Percentiles rank a stretch among this genome's conserved stretches.
Conservation (phyloP, 1,140 invertebrate genomes). For the Leptinotarsa undecemlineata region DNA sequence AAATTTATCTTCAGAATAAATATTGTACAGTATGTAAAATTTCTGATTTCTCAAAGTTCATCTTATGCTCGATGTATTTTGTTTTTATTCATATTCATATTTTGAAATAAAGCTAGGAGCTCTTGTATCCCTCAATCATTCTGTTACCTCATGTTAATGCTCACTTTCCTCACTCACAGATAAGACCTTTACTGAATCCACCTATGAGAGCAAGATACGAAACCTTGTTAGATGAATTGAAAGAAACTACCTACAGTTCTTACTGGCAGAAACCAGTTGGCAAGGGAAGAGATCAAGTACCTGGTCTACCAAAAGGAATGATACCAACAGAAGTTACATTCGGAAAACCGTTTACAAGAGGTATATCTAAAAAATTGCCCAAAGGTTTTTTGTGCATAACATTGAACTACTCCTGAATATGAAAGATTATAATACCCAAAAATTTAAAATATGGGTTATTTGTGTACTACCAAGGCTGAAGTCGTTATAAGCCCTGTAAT, state of each 20-base stretch:
- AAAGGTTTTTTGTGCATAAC: no score
- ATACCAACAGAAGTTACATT: constrained; percentile 56
- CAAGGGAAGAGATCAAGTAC: constrained; percentile 54
- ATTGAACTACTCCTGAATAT: no score
- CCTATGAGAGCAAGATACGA: constrained; percentile 58
- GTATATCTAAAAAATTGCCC: constrained; percentile 29
- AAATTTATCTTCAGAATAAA: no score
- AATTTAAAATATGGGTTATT: no score
- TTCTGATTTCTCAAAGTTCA: no score
- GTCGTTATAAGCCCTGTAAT: no score
- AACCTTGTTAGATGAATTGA: constrained; percentile 58
- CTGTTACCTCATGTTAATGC: background rate
- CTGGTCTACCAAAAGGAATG: constrained; percentile 59
- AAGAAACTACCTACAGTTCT: constrained; percentile 58
- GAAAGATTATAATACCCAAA: no score
- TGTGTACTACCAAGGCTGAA: no score
- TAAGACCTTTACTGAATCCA: constrained; percentile 42
- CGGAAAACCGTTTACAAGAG: constrained; percentile 54
- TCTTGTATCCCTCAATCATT: background rate
- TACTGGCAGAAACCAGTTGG: constrained; percentile 60
- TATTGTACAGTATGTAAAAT: no score
- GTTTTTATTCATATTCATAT: constrained; percentile 12
- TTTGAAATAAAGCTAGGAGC: constrained; percentile 7
- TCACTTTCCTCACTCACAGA: constrained; percentile 14
- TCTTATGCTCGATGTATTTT: no score